These are phyloP conservation scores for Tarsius wallacei DNA, from an alignment of 2,797 vertebrate genomes.

Conservation along the genomic window DNA sequence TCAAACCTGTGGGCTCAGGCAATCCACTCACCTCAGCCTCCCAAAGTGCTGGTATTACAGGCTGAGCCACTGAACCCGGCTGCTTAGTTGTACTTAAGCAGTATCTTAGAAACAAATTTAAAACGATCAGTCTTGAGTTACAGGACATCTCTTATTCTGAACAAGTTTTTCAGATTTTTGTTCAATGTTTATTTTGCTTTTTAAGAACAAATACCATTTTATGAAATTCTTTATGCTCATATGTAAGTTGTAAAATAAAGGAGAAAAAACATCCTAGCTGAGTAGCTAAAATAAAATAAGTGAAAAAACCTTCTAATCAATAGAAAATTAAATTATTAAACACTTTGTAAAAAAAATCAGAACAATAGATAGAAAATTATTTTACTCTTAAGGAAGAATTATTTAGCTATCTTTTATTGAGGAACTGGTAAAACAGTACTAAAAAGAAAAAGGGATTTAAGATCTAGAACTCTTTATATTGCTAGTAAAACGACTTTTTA, in stretches of 20 bases:
- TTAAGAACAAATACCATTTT: neutral
- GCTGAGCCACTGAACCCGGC: no score
- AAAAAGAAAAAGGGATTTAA: neutral
- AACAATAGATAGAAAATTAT: no score
- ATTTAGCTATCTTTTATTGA: neutral
- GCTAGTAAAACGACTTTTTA: neutral
- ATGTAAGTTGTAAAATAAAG: neutral
- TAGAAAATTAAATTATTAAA: neutral
- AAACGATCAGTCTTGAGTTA: neutral
- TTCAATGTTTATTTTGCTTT: neutral
- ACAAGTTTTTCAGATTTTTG: neutral
- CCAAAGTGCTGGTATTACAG: no score
- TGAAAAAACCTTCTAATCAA: neutral
- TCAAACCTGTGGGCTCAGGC: no score
- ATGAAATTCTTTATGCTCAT: neutral
- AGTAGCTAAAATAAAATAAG: conserved; percentile 21
- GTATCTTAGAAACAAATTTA: neutral
- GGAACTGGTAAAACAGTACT: neutral
- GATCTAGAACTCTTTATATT: neutral
- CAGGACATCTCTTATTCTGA: neutral
- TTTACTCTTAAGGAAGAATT: neutral
- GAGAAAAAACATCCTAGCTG: neutral
- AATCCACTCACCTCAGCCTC: no score
- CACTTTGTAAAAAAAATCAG: no score
- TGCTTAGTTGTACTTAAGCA: neutral